Percentiles rank a stretch among this genome's conserved stretches.
Conservation (phyloP, 2,797 vertebrate genomes). For the Chiloscyllium punctatum region DNA sequence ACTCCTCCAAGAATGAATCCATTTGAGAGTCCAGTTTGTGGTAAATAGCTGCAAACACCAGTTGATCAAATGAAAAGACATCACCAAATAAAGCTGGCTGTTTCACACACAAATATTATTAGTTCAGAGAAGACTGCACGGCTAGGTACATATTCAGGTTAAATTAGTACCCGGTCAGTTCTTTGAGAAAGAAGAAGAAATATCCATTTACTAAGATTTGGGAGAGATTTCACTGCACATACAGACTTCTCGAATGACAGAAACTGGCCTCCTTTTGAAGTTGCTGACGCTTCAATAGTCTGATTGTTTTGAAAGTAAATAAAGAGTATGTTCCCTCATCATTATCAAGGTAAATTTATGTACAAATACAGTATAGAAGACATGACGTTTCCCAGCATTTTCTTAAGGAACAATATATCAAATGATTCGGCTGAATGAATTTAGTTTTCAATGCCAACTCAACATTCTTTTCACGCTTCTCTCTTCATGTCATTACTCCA, state of each 20-base stretch:
- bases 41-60: background rate
- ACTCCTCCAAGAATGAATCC: background rate
- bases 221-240: background rate
- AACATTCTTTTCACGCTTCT: no score
- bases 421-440: background rate
- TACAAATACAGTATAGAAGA: no score
- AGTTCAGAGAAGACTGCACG: background rate
- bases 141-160: background rate
- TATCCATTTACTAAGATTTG: background rate
- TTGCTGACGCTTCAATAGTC: background rate
- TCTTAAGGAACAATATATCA: no score
- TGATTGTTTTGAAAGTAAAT: conserved; percentile 12
- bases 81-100: background rate
- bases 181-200: background rate
- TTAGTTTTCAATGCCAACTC: background rate
- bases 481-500: background rate
- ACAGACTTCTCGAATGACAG: background rate
- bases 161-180: background rate
- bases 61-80: background rate
- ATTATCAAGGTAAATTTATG: background rate
- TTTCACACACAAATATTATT: background rate
- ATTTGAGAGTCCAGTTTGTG: background rate
- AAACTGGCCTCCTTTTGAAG: no score
- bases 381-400: background rate
- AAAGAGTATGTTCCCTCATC: no score